Evolutionary conservation across 1,140 invertebrate species (phyloP).

Genomic region (Orius laevigatus): DNA sequence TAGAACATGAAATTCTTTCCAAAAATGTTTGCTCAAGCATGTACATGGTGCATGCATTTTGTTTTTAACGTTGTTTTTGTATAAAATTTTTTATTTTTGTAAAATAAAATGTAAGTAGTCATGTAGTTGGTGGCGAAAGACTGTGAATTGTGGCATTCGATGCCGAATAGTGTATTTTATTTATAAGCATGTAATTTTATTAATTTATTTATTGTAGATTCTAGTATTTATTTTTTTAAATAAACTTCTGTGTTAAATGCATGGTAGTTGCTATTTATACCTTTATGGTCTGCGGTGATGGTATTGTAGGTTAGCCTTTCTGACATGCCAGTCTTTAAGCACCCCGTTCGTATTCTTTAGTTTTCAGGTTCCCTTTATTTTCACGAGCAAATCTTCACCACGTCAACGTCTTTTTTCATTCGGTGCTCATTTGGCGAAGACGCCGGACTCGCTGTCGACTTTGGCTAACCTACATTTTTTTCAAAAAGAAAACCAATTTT

Average conservation of each 20-base stretch:
- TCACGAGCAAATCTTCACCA: no score
- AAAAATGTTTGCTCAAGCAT: constrained; percentile 1
- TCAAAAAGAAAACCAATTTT: no score
- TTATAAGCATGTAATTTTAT: constrained; percentile 8
- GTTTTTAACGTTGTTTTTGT: not conserved
- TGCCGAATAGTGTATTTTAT: not conserved
- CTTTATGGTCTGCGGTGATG: not conserved
- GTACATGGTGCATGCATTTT: not conserved
- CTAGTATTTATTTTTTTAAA: constrained; percentile 11
- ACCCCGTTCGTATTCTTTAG: not conserved
- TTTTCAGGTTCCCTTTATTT: no score
- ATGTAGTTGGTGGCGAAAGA: no score
- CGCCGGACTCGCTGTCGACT: no score
- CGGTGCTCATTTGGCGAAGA: no score
- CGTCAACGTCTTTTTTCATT: no score
- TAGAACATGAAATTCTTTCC: not conserved
- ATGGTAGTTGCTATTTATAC: constrained; percentile 12
- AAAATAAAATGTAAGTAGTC: no score
- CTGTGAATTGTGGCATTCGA: not conserved
- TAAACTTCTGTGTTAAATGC: constrained; percentile 8
- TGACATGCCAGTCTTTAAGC: constrained; percentile 13
- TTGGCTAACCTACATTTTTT: no score
- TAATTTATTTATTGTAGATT: constrained; percentile 12
- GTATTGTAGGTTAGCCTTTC: constrained; percentile 11
- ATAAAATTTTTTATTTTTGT: no score